Conservation (phyloP, 2,888 invertebrate species). For the Ditylenchus weischeri region DNA sequence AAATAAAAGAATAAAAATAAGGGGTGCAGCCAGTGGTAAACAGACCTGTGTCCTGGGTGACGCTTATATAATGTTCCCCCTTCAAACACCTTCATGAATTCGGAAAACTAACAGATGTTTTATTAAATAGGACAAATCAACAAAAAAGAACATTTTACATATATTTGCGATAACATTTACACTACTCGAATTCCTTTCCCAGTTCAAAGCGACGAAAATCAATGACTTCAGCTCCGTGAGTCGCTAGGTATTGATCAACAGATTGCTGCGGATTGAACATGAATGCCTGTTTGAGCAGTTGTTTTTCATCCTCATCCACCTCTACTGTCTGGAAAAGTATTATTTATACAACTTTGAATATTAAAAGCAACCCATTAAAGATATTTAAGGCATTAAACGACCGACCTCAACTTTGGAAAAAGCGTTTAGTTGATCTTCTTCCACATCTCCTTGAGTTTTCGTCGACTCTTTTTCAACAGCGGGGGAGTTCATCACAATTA, state of each 20-base stretch:
- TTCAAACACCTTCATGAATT: no score
- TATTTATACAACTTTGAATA: neutral
- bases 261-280: slow-evolving; percentile 56
- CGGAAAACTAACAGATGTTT: no score
- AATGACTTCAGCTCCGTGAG: slow-evolving; percentile 46
- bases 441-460: slow-evolving; percentile 28
- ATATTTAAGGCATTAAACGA: neutral
- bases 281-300: slow-evolving; percentile 53
- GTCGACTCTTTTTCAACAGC: slow-evolving; percentile 15
- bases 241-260: slow-evolving; percentile 44
- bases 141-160: no score
- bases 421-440: slow-evolving; percentile 40
- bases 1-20: no score
- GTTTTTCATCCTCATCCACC: slow-evolving; percentile 53
- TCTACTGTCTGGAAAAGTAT: slow-evolving; percentile 39
- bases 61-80: no score
- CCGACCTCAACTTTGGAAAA: slow-evolving; percentile 28
- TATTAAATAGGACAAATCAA: no score
- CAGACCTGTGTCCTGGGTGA: no score
- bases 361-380: neutral
- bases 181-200: slow-evolving; percentile 29
- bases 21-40: no score
- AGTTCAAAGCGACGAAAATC: slow-evolving; percentile 49
- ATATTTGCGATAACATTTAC: neutral
- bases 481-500: neutral